phyloP scores from a whole-genome alignment of 37 sponge, comb jelly and placozoan species.

The Aplysina aerophoba region DNA sequence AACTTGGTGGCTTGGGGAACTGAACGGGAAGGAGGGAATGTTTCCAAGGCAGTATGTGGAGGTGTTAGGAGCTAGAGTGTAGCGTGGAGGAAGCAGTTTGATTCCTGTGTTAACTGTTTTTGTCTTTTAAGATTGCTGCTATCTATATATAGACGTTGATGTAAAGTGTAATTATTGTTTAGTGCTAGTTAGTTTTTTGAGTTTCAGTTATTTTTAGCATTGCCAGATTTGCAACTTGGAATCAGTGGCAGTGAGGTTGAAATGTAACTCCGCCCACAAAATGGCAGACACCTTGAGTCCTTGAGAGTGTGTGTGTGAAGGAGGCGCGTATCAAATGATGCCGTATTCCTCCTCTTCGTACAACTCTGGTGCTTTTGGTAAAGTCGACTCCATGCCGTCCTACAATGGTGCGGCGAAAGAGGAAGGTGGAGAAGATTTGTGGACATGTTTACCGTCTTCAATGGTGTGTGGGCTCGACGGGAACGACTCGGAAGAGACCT shows the following conservation, averaged over 20 bases:
- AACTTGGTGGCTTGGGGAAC: conserved; percentile 88
- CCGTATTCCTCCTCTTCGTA: background rate
- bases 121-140: too few relatives aligned
- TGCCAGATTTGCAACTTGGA: too few relatives aligned
- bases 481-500: background rate
- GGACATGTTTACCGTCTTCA: background rate
- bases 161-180: too few relatives aligned
- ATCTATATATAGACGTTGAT: too few relatives aligned
- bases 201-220: too few relatives aligned
- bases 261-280: too few relatives aligned
- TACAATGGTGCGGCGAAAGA: background rate
- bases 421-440: background rate
- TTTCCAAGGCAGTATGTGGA: conserved; percentile 43
- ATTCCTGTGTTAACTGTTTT: too few relatives aligned
- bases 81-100: too few relatives aligned
- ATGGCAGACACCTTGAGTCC: too few relatives aligned
- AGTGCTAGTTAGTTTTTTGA: too few relatives aligned
- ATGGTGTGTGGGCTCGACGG: background rate
- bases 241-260: too few relatives aligned
- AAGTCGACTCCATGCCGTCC: background rate
- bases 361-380: background rate
- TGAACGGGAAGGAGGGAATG: conserved; percentile 51
- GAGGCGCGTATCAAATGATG: background rate
- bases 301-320: too few relatives aligned
- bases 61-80: conserved; percentile 24